Base-by-base conservation (phyloP, 2,888 invertebrate species). In the Sesia bembeciformis region DNA sequence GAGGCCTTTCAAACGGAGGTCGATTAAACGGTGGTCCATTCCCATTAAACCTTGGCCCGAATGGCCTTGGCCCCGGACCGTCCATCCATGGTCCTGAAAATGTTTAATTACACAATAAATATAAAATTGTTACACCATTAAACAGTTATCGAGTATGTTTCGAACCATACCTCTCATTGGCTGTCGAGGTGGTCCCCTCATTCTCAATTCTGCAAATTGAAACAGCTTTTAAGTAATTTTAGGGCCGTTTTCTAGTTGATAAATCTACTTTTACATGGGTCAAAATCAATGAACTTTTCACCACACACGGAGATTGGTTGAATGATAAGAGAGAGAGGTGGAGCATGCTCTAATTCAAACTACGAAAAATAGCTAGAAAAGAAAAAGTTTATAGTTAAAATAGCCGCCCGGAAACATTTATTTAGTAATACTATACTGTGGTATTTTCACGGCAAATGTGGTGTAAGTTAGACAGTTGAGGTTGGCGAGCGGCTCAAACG, bases 31-130 rank as follows among this genome's bases (percentile, higher is more conserved):
- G 79, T 0, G 85, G 80, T 0, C 81, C 83, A 81, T 78, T 85
- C 57, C 87, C 89, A 67, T 86, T 88, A 63, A 88, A 90, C 4
- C 88, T 72, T 3, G 85, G 83, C 8, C 81, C 84, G 58, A 82
- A 84, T 2, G 81, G 79, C 0, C 72, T 74, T 65, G 4, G 76
- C 73, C 55, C 51, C 55, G 79, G 67, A 58, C 86, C 78, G 59
- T 85, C 90, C 89, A 91, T 78, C 86, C 87, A 87, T 0, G 83
- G 82, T 7, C 82, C 87, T 80, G 85, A 5, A 81, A 84, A 58
- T 43, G 49, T 8, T 40, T n/a, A 7, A 39, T 39, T 41, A 4
- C 5, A 52, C 38, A 38, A 53, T 46, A 39, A 54, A 40, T 51
- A 6, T 39, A 49, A 38, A 7, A 46, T 39, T 7, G 6, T 7